These are phyloP conservation scores for Listrodromus nycthemerus DNA, from an alignment of 2,888 invertebrate species.

Conservation along the genomic window DNA sequence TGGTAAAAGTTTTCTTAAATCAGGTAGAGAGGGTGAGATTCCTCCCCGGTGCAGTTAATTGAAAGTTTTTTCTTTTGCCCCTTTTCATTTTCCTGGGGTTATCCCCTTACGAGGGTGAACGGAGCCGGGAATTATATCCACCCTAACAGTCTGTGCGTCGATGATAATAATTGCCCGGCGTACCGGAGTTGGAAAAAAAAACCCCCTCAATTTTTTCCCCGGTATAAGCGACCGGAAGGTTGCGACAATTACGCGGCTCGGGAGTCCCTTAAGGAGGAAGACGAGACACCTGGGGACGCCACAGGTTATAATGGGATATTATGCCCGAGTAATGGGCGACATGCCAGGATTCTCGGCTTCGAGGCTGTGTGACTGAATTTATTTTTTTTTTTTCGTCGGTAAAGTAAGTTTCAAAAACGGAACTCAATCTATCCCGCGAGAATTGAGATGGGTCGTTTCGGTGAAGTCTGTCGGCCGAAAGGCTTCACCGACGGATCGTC, in stretches of 20 bases:
- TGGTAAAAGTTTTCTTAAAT: conserved; percentile 47
- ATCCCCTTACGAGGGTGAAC: conserved; percentile 16
- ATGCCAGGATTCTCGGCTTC: conserved; percentile 39
- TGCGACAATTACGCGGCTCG: conserved; percentile 56
- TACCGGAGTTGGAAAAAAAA: conserved; percentile 46
- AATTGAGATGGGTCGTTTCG: neutral
- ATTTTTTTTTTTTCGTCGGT: conserved; percentile 7
- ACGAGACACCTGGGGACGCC: conserved; percentile 61
- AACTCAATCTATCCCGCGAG: neutral
- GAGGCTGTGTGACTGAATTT: neutral
- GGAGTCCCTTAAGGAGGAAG: conserved; percentile 19
- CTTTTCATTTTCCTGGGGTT: conserved; percentile 45
- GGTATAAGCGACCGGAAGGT: conserved; percentile 38
- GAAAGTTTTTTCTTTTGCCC: conserved; percentile 55
- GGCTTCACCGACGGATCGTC: neutral
- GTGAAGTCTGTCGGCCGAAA: neutral
- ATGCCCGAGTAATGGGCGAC: conserved; percentile 48
- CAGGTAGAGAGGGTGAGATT: conserved; percentile 20
- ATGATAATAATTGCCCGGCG: conserved; percentile 57
- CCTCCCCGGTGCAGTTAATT: conserved; percentile 48
- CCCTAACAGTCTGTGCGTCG: conserved; percentile 34
- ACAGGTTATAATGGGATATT: conserved; percentile 65
- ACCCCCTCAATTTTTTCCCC: conserved; percentile 21
- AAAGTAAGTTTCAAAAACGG: neutral
- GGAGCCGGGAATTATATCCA: conserved; percentile 35